These are phyloP conservation scores for Scolopax mira DNA, from an alignment of 2,113 vertebrate species.

Conservation along the genomic window DNA sequence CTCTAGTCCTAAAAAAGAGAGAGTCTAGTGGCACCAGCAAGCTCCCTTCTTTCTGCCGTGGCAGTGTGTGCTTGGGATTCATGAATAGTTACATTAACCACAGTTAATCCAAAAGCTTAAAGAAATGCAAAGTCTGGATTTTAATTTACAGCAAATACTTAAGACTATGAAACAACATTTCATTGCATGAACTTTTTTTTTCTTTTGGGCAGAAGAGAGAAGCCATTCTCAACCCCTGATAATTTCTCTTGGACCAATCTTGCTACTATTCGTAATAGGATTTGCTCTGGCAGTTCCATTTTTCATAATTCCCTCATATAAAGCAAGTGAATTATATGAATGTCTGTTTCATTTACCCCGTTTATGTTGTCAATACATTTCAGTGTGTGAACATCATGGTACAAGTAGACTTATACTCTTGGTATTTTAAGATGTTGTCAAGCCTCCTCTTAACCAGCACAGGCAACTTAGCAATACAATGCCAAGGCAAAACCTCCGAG, in stretches of 20 bases:
- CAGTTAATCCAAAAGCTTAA: background rate
- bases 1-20: background rate
- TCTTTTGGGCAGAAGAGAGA: background rate
- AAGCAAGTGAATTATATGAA: slow-evolving; percentile 68
- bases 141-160: background rate
- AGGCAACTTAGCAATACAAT: background rate
- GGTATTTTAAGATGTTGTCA: background rate
- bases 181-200: background rate
- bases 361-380: background rate
- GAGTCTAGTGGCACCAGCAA: background rate
- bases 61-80: background rate
- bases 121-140: background rate
- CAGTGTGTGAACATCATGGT: background rate
- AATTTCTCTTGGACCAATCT: slow-evolving; percentile 32
- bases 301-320: slow-evolving; percentile 54
- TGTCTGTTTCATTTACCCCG: background rate
- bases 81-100: background rate
- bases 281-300: slow-evolving; percentile 28
- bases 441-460: background rate
- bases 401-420: background rate
- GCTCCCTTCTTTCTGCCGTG: background rate
- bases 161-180: background rate
- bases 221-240: background rate
- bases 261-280: slow-evolving; percentile 10
- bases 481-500: background rate